Evolutionary conservation across 2,113 vertebrate species (phyloP).

Genomic region (Leptosomus discolor): DNA sequence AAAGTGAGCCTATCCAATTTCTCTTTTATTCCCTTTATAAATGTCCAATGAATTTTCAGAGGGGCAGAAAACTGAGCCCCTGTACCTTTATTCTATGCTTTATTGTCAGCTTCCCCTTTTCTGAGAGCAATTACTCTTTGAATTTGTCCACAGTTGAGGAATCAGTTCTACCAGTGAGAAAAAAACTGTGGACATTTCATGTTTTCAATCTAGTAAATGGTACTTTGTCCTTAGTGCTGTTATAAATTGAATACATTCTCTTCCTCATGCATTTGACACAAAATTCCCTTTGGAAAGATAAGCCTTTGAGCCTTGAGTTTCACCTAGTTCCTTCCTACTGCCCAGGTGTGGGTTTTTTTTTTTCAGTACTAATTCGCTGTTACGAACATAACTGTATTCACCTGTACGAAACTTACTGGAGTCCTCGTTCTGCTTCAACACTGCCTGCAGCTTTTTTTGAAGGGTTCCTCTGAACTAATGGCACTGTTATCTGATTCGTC

Average conservation of each 20-base stretch:
- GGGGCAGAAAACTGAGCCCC: neutral
- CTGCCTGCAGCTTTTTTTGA: neutral
- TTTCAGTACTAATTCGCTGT: neutral
- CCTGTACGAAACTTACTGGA: neutral
- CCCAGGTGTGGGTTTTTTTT: rapidly evolving
- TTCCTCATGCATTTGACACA: neutral
- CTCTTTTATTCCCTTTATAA: neutral
- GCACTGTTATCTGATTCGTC: neutral
- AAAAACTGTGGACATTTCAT: neutral
- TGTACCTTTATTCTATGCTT: neutral
- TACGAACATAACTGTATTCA: neutral
- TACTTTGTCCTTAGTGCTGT: neutral
- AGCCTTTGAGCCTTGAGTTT: neutral
- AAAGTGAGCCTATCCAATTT: neutral
- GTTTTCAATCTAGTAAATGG: neutral
- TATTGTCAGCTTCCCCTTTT: neutral
- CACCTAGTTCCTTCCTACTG: neutral
- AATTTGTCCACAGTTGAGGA: neutral
- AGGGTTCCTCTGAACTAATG: neutral
- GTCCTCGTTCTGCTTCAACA: neutral
- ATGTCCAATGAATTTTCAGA: neutral
- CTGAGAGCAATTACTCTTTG: neutral
- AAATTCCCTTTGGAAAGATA: neutral
- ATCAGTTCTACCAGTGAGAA: neutral
- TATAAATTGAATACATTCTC: neutral